Percentiles rank a stretch among this genome's conserved stretches.
These are phyloP conservation scores for Vespertilio murinus DNA, from an alignment of 2,797 vertebrate species.

Conservation along the genomic window DNA sequence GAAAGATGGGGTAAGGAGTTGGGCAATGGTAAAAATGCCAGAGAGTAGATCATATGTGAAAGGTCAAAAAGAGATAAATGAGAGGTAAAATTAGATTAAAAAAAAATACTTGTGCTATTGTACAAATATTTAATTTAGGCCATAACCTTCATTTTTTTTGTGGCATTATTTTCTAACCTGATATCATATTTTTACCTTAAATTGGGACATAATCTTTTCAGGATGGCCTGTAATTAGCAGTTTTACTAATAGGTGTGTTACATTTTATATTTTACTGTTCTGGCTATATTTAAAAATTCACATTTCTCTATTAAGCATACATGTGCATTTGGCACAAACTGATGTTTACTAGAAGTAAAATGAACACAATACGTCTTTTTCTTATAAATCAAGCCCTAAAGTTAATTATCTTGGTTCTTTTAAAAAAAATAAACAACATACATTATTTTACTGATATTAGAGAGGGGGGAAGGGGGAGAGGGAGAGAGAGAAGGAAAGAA, in stretches of 20 bases:
- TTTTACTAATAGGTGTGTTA: neutral
- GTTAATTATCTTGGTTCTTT: constrained; percentile 6
- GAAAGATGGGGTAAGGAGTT: neutral
- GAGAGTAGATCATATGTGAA: neutral
- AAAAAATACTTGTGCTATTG: neutral
- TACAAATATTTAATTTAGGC: neutral
- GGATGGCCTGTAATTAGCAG: neutral
- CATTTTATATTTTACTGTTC: neutral
- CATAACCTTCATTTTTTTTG: neutral
- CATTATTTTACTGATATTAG: neutral
- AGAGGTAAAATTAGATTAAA: neutral
- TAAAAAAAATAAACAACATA: neutral
- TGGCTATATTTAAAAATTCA: neutral
- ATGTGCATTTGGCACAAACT: neutral
- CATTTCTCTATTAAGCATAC: neutral
- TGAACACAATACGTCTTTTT: neutral
- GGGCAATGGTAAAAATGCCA: constrained; percentile 28
- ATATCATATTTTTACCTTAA: neutral
- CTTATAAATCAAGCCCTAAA: neutral
- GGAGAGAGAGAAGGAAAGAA: neutral
- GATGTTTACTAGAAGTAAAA: constrained; percentile 7
- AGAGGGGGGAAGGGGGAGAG: accelerated
- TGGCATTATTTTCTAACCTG: neutral
- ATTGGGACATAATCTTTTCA: constrained; percentile 20
- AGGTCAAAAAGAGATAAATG: neutral